These are phyloP conservation scores for Hystrix brachyura DNA, from an alignment of 2,113 vertebrate species.

Conservation along the genomic window DNA sequence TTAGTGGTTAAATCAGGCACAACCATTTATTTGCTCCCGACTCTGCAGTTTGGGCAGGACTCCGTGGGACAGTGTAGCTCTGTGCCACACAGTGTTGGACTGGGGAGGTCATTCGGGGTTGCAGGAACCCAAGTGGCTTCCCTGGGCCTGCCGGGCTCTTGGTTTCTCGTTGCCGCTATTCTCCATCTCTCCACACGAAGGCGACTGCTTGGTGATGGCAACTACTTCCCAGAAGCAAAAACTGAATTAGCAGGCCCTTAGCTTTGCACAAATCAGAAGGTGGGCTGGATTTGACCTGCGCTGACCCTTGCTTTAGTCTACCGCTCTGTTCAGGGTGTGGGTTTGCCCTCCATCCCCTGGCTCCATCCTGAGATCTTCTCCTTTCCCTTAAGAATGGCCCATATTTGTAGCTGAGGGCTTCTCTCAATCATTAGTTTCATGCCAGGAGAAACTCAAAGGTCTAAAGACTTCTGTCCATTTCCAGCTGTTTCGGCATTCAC, in stretches of 20 bases:
- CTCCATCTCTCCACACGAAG: neutral
- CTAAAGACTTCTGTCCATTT: neutral
- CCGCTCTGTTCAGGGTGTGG: neutral
- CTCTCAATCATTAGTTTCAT: neutral
- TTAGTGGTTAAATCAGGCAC: neutral
- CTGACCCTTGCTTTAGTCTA: neutral
- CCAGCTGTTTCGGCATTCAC: constrained; percentile 9
- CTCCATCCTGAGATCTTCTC: neutral
- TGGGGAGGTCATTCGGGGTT: neutral
- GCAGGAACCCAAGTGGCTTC: neutral
- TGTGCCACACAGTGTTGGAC: neutral
- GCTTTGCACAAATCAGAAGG: neutral
- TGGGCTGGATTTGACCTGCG: neutral
- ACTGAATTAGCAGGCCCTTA: neutral
- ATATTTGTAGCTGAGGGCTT: neutral
- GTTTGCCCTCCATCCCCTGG: neutral
- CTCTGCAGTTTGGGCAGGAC: neutral
- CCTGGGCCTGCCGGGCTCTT: neutral
- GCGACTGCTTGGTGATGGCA: neutral
- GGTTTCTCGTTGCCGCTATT: neutral
- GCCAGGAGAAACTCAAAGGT: neutral
- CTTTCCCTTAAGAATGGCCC: neutral
- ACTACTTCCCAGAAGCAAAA: neutral
- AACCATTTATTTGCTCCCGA: neutral
- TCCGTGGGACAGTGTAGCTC: neutral